Evolutionary conservation across 92 coral and sea anemone genomes (phyloP).

Genomic region (Blastomussa wellsi): DNA sequence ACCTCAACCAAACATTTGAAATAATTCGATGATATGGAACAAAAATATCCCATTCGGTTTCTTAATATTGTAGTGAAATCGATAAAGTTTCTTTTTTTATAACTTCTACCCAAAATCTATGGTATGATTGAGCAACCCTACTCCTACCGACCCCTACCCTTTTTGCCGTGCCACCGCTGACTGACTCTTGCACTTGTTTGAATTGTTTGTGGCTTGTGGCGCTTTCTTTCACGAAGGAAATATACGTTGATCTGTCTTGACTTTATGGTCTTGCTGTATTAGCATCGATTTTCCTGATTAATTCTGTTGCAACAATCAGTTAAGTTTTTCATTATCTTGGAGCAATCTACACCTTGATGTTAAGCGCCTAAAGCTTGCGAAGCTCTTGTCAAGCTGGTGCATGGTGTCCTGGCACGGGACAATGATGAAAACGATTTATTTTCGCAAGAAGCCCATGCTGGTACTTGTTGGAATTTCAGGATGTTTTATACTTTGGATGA

Average conservation of each 20-base stretch:
- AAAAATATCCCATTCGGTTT: background rate
- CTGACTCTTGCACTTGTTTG: background rate
- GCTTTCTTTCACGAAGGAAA: too few relatives aligned
- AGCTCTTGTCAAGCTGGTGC: too few relatives aligned
- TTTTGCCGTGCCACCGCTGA: background rate
- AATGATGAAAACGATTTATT: conserved; percentile 10
- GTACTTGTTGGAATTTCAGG: conserved; percentile 13
- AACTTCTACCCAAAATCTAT: too few relatives aligned
- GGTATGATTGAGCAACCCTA: too few relatives aligned
- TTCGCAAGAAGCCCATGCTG: conserved; percentile 3
- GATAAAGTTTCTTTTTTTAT: too few relatives aligned
- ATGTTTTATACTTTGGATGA: conserved; percentile 23
- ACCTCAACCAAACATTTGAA: background rate
- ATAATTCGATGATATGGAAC: background rate
- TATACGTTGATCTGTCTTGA: background rate
- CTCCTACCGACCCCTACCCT: background rate
- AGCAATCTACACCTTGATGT: background rate
- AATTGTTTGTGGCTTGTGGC: too few relatives aligned
- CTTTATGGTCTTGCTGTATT: background rate
- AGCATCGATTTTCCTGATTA: background rate
- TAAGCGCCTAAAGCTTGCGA: too few relatives aligned
- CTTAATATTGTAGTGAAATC: background rate
- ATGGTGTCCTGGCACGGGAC: background rate
- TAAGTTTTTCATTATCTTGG: background rate
- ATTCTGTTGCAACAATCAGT: background rate